phyloP scores from a whole-genome alignment of 2,113 vertebrate species.

The Aegotheles bennettii region DNA sequence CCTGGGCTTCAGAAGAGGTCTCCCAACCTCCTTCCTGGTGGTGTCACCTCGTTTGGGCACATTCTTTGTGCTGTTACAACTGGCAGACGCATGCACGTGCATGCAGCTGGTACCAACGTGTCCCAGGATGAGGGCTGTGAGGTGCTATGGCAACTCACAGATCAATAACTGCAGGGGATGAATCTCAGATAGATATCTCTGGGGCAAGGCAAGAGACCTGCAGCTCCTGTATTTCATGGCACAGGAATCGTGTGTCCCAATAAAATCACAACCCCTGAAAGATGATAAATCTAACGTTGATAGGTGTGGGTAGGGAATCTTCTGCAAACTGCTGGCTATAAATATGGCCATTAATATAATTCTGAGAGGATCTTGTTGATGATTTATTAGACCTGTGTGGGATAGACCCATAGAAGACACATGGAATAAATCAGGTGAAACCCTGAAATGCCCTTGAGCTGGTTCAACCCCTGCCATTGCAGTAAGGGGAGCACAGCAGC shows the following conservation, averaged over 20 bases:
- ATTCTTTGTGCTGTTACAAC: rapidly evolving
- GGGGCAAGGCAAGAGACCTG: not conserved
- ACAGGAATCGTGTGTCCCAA: not conserved
- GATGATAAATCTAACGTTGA: not conserved
- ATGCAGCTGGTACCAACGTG: not conserved
- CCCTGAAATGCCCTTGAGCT: not conserved
- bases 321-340: not conserved
- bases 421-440: not conserved
- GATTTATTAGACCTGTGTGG: not conserved
- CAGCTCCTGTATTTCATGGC: not conserved
- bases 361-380: not conserved
- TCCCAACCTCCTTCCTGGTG: not conserved
- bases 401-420: not conserved
- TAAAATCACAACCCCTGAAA: not conserved
- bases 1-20: not conserved
- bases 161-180: not conserved
- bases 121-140: rapidly evolving
- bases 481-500: rapidly evolving
- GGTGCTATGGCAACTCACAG: not conserved
- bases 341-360: not conserved
- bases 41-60: not conserved
- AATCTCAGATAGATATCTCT: not conserved
- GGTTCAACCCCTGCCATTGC: not conserved
- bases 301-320: not conserved
- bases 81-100: rapidly evolving